Conservation (phyloP, 2,888 invertebrate genomes). For the Synanthedon tipuliformis region DNA sequence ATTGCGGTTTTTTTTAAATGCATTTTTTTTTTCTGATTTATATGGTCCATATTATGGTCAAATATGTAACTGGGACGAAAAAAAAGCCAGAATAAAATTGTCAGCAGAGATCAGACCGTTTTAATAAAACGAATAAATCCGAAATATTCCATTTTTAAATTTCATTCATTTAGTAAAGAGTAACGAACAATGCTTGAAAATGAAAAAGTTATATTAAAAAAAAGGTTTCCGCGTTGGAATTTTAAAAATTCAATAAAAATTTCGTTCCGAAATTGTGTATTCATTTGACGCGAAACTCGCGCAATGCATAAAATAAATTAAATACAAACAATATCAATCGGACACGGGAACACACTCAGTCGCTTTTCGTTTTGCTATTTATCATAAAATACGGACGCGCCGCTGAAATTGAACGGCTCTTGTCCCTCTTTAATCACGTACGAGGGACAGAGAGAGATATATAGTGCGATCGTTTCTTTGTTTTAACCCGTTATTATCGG, state of each 20-base stretch:
- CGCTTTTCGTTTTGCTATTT: slow-evolving; percentile 47
- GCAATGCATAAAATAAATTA: slow-evolving; percentile 52
- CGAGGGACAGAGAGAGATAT: slow-evolving; percentile 22
- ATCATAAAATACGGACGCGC: slow-evolving; percentile 53
- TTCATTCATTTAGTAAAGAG: slow-evolving; percentile 11
- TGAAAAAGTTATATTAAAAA: slow-evolving; percentile 21
- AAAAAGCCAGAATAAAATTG: no score
- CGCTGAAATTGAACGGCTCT: slow-evolving; percentile 36
- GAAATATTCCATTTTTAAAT: slow-evolving; percentile 1
- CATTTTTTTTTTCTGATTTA: no score
- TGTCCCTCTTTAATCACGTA: slow-evolving; percentile 21
- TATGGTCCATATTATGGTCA: no score
- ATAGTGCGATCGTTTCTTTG: slow-evolving; percentile 28
- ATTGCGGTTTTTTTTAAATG: no score
- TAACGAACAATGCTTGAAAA: not conserved
- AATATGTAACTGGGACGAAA: no score
- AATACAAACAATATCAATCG: slow-evolving; percentile 58
- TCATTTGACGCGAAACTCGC: slow-evolving; percentile 33
- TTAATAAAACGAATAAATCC: not conserved
- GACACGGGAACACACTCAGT: slow-evolving; percentile 56
- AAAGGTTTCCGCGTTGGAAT: slow-evolving; percentile 17
- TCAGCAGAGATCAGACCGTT: no score
- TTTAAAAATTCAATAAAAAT: slow-evolving; percentile 10
- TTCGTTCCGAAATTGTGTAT: slow-evolving; percentile 24
- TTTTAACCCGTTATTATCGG: slow-evolving; percentile 45